Evolutionary conservation across 2,888 invertebrate species (phyloP), one percentile per base, ranked within the genome.

Genomic region (Bembecia ichneumoniformis): DNA sequence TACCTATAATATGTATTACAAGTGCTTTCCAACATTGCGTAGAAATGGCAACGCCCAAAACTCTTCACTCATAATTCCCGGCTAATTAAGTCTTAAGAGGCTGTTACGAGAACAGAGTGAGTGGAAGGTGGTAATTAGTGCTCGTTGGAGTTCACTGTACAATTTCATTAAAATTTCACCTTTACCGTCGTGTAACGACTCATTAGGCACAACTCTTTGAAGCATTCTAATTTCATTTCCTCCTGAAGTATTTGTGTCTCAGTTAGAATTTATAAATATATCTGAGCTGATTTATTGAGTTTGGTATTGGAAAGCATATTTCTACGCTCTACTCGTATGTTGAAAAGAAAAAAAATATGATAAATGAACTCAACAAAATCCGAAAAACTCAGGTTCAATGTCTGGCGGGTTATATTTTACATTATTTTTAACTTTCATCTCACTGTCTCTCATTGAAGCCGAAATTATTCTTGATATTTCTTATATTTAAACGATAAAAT

Each of bases 111-210:
- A 47, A 66, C 71, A 69, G 68, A 72, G 75, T 64, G 63, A 68
- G 68, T 67, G 65, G 64, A 67, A 77, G 74, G 72, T 72, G 73
- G 76, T 75, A 82, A 81, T 82, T 81, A 79, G 66, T 11, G 59
- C 63, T 59, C 64, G 65, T 67, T 69, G 36, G 53, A 50, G 51
- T 49, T 52, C 47, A 46, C 51, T 52, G 69, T 72, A 68, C 67
- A 71, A 69, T 74, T 75, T 74, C 77, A 77, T 80, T 79, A 79
- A 77, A 81, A 77, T 77, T 79, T 74, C 67, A 75, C 74, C 71
- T 74, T 66, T 59, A 48, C 57, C 52, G 28, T 28, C 28, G 60
- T 57, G 61, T 68, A 68, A 68, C 65, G 71, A 63, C 64, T 73
- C 74, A 73, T 77, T 76, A 77, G 63, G 48, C 57, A 56, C 55